These are phyloP conservation scores for Chrysodeixis includens DNA, from an alignment of 2,888 invertebrate genomes.

Conservation along the genomic window DNA sequence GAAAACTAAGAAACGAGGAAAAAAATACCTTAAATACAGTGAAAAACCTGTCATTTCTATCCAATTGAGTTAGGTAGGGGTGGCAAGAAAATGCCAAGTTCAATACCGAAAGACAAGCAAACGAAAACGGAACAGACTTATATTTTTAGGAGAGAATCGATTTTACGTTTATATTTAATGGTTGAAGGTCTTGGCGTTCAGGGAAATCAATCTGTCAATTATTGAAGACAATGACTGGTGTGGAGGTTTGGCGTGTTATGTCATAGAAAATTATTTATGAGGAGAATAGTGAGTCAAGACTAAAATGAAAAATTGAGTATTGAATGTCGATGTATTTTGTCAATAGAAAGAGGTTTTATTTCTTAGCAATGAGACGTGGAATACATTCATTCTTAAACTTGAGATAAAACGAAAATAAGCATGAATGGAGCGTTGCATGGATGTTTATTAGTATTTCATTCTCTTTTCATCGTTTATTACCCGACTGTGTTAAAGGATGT, in stretches of 20 bases:
- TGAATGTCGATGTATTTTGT: not conserved
- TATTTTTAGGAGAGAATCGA: slow-evolving; percentile 35
- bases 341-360: not conserved
- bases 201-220: slow-evolving; percentile 25
- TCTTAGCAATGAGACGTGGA: too few species aligned
- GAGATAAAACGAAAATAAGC: too few species aligned
- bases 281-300: not conserved
- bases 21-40: slow-evolving; percentile 42
- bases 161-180: slow-evolving; percentile 20
- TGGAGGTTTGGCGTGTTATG: slow-evolving; percentile 13
- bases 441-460: too few species aligned
- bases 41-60: slow-evolving; percentile 69
- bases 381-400: too few species aligned
- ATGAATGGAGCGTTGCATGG: too few species aligned
- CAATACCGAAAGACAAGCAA: slow-evolving; percentile 39
- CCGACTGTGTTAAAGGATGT: too few species aligned
- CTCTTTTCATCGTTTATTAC: too few species aligned
- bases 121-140: not conserved
- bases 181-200: slow-evolving; percentile 24
- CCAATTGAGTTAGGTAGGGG: slow-evolving; percentile 67
- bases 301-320: too few species aligned
- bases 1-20: slow-evolving; percentile 38
- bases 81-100: slow-evolving; percentile 62
- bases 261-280: not conserved
- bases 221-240: slow-evolving; percentile 18